phyloP scores from a whole-genome alignment of 2,113 vertebrate species.

The Rattus rattus region DNA sequence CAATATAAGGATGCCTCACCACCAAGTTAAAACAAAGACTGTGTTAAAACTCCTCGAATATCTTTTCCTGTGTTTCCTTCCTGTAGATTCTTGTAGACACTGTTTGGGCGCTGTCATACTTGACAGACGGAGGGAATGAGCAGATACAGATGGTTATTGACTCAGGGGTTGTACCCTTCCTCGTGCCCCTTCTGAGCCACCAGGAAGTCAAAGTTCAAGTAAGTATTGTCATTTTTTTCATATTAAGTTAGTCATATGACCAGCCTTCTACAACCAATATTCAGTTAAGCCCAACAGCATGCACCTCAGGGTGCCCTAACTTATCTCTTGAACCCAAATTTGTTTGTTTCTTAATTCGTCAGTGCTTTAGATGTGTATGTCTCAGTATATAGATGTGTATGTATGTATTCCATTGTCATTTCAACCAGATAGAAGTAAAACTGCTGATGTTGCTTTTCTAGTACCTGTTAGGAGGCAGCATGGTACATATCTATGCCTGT shows the following conservation, averaged over 20 bases:
- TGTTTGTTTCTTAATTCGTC: slow-evolving; percentile 47
- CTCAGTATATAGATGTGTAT: slow-evolving; percentile 36
- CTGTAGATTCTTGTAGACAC: slow-evolving; percentile 98
- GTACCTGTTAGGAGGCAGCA: neutral
- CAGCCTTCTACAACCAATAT: neutral
- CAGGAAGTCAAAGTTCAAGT: slow-evolving; percentile 99
- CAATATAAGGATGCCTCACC: neutral
- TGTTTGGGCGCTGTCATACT: slow-evolving; percentile 99
- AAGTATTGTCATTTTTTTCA: slow-evolving; percentile 74
- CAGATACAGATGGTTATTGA: slow-evolving; percentile 99
- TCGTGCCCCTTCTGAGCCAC: slow-evolving; percentile 98
- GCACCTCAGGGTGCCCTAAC: neutral
- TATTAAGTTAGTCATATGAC: slow-evolving; percentile 16
- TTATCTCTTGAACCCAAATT: slow-evolving; percentile 8
- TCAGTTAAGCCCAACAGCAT: neutral
- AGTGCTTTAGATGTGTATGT: neutral
- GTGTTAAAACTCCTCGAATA: neutral
- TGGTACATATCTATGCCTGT: neutral
- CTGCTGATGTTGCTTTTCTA: neutral
- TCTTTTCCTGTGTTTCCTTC: neutral
- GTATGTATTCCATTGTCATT: slow-evolving; percentile 18
- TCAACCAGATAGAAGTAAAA: slow-evolving; percentile 27
- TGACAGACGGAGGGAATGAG: slow-evolving; percentile 99
- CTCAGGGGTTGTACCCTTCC: slow-evolving; percentile 97
- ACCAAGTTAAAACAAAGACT: slow-evolving; percentile 16